phyloP scores from a whole-genome alignment of 2,888 invertebrate species.

The Lochmaea crataegi region DNA sequence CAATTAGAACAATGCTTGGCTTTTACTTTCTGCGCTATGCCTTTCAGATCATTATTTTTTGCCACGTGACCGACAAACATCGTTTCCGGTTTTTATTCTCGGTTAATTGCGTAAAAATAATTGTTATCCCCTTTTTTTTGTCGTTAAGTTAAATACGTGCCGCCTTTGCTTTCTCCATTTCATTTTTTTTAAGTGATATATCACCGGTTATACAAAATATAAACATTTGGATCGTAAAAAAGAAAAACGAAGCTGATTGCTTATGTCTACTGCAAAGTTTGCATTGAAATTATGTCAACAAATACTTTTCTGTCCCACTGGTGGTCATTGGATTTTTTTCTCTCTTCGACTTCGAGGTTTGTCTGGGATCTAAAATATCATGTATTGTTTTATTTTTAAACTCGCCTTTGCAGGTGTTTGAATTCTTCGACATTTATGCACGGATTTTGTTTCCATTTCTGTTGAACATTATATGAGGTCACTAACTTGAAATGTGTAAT shows the following conservation, averaged over 20 bases:
- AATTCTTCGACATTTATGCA: conserved; percentile 1
- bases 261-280: neutral
- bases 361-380: conserved; percentile 5
- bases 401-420: conserved; percentile 12
- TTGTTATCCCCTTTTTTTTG: neutral
- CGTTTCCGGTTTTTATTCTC: conserved; percentile 2
- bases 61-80: conserved; percentile 21
- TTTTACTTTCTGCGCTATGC: conserved; percentile 22
- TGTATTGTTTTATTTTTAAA: conserved; percentile 7
- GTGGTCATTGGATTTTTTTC: conserved; percentile 4
- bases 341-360: neutral
- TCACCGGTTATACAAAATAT: neutral
- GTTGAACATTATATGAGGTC: conserved; percentile 12
- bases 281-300: conserved; percentile 4
- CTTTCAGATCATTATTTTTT: conserved; percentile 31
- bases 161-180: neutral
- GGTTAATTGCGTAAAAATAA: conserved; percentile 5
- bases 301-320: neutral
- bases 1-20: conserved; percentile 25
- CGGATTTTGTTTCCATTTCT: conserved; percentile 16
- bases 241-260: neutral
- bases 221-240: neutral
- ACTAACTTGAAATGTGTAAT: conserved; percentile 1
- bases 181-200: neutral
- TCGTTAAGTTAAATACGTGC: neutral